Base-by-base conservation (phyloP, 2,888 invertebrate genomes). In the Leptarthrus brevirostris region DNA sequence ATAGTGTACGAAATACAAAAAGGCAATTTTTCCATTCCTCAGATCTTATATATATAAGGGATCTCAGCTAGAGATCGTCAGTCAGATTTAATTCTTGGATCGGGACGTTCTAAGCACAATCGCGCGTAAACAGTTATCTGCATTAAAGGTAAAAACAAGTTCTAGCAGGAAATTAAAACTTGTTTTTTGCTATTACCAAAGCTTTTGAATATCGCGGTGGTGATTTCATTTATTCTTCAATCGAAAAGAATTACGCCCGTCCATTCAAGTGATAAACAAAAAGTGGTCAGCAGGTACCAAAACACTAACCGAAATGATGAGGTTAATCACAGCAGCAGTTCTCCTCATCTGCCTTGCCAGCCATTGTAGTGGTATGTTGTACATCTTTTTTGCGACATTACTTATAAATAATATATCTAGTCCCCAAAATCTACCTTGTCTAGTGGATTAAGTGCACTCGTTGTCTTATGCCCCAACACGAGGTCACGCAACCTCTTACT, bases 21-120 rank as follows among this genome's bases (percentile, higher is more conserved):
- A n/a, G n/a, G n/a, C n/a, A 10, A 36, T 36, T 61, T 20, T 61
- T 36, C 10, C 22, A 6, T 36, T 61, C 40, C 61, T 4, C 20
- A 61, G 36, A 61, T 61, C 34, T 61, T 44, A 24, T 61, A 36
- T 61, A 61, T 61, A 61, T 61, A 61, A 61, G 61, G 61, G 61
- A 61, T 61, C 36, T 20, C 61, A 30, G 12, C 61, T 61, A 20
- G 61, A 44, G 34, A 61, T 61, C 36, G n/a, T 61, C 61, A 61
- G 61, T 61, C 61, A 61, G 61, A 14, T 61, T 61, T 18, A 36
- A 40, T 61, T 18, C 36, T 61, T 18, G 34, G 14, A 36, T 61
- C 56, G 36, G 36, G 20, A 61, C 61, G 61, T 61, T 61, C 61
- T 61, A 36, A 36, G 36, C 61, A 16, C 40, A 40, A 61, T 61